These are phyloP conservation scores for Cacatua alba DNA, from an alignment of 2,113 vertebrate genomes.

Conservation along the genomic window DNA sequence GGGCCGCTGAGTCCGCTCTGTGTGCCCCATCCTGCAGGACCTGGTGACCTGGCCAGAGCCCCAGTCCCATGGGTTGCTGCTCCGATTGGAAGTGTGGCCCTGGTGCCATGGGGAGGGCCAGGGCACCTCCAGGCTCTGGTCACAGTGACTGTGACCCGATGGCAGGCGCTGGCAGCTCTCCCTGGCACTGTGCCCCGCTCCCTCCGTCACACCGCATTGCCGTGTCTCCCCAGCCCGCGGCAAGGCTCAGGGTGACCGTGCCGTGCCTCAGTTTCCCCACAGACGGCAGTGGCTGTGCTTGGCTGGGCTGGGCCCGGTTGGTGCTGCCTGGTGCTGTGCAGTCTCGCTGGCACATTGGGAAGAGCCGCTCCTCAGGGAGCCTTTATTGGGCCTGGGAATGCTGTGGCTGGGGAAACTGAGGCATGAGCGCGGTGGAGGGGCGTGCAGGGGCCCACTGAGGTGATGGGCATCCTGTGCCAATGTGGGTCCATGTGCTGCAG, in stretches of 20 bases:
- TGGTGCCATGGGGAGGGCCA: background rate
- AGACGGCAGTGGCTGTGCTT: background rate
- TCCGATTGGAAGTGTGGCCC: background rate
- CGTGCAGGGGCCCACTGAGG: background rate
- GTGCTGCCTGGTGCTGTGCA: background rate
- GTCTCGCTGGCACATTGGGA: fast-evolving
- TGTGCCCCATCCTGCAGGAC: no score
- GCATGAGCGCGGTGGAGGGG: background rate
- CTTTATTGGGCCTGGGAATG: background rate
- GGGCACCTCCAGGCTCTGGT: background rate
- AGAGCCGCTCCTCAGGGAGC: background rate
- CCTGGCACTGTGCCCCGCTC: background rate
- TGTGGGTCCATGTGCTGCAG: fast-evolving
- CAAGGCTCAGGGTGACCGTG: background rate
- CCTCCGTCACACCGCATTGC: background rate
- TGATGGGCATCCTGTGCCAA: fast-evolving
- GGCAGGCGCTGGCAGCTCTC: background rate
- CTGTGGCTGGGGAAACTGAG: background rate
- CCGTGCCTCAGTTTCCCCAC: constrained; percentile 35
- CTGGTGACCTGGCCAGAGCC: fast-evolving
- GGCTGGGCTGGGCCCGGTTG: background rate
- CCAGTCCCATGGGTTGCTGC: background rate
- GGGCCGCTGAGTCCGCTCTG: no score
- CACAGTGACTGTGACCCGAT: background rate
- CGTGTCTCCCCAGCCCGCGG: background rate